Evolutionary conservation across 1,140 invertebrate species (phyloP), one percentile per base, ranked within the genome.

Genomic region (Meloidogyne floridensis): DNA sequence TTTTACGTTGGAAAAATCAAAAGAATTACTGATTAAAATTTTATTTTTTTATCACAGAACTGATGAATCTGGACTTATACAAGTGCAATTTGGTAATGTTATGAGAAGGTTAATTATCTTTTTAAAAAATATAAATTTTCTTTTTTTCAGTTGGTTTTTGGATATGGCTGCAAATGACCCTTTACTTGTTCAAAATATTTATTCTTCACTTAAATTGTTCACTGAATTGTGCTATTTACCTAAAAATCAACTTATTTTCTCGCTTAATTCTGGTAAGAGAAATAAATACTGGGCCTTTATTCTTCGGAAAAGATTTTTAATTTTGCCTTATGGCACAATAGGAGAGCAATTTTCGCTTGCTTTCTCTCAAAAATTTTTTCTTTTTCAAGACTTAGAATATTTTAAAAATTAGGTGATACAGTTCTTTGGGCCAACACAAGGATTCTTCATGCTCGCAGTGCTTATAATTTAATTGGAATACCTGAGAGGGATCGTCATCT

Each of bases 391-490:
- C n/a, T 81, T 84, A 75, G 3, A 59, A 59, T 3, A 3, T 15
- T n/a, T 1, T 59, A 32, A 32, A 32, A 32, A 32, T 32, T 32
- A 87, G 86, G 87, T 32, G 87, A 88, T n/a, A 86, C 86, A 5
- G 85, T 88, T 11, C 71, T 88, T 7, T 88, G 87, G 87, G 86
- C 87, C 1, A 88, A 88, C 56, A 89, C 87, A 54, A 83, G 87
- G 13, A 69, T 88, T 10, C 78, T 88, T 9, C 87, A 88, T 69
- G 84, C 87, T 32, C 77, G 87, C 56, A 84, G 77, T 47, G 78
- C 77, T 75, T 87, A 83, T 56, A 72, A 51, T 43, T 69, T 79
- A 54, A 10, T 79, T 51, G 84, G 72, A 69, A 71, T 11, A 43
- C 81, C 59, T 11, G 42, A 80, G 51, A 69, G 59, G 2, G 72